These are phyloP conservation scores for Ctenoplectra terminalis DNA, from an alignment of 1,140 invertebrate genomes.

Conservation along the genomic window DNA sequence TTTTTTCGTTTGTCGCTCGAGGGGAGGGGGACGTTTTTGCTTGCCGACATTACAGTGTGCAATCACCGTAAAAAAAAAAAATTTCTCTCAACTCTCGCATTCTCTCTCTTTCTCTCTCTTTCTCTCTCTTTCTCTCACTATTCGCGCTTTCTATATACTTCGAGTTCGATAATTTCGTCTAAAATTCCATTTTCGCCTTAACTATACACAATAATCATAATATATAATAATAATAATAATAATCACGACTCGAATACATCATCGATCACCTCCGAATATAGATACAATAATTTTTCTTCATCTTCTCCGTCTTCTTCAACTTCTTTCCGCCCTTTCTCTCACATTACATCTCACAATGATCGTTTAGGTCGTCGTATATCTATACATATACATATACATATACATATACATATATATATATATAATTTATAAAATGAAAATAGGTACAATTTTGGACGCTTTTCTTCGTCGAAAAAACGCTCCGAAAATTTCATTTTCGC, in stretches of 20 bases:
- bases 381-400: slow-evolving; percentile 81
- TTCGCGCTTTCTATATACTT: slow-evolving; percentile 64
- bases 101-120: slow-evolving; percentile 47
- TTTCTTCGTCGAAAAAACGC: slow-evolving; percentile 81
- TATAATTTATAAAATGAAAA: slow-evolving; percentile 84
- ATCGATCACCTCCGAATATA: slow-evolving; percentile 83
- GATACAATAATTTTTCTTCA: slow-evolving; percentile 80
- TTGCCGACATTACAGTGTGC: slow-evolving; percentile 80
- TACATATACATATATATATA: slow-evolving; percentile 76
- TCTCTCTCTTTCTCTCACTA: slow-evolving; percentile 54
- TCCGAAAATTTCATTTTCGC: slow-evolving; percentile 80
- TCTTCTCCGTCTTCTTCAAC: slow-evolving; percentile 63
- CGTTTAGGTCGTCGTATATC: slow-evolving; percentile 81
- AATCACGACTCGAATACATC: slow-evolving; percentile 82
- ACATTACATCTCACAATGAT: slow-evolving; percentile 78
- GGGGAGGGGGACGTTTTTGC: slow-evolving; percentile 75
- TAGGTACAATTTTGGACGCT: slow-evolving; percentile 83
- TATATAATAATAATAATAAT: slow-evolving; percentile 67
- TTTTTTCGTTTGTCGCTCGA: slow-evolving; percentile 61
- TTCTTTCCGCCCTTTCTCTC: slow-evolving; percentile 41
- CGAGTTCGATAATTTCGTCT: slow-evolving; percentile 77
- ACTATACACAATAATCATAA: slow-evolving; percentile 80
- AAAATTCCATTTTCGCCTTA: slow-evolving; percentile 81
- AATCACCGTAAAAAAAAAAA: slow-evolving; percentile 76
- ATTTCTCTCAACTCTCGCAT: slow-evolving; percentile 59